Evolutionary conservation across 2,113 vertebrate species (phyloP), one percentile per base, ranked within the genome.

Genomic region (Lathamus discolor): DNA sequence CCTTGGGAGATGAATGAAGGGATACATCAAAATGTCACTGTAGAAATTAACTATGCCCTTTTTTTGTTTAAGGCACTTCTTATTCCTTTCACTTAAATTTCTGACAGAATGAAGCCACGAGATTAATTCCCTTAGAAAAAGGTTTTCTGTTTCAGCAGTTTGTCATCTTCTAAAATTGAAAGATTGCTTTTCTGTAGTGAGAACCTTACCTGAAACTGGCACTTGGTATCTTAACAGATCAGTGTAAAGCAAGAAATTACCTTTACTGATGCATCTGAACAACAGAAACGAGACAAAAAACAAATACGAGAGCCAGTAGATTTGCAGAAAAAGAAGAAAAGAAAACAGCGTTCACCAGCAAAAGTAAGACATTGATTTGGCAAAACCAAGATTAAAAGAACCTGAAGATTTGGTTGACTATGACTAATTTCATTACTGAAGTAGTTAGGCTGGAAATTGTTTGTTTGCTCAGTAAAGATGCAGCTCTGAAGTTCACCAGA

Each of bases 181-280:
- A 96, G 90, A 93, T 94, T 93, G 96, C 91, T 96, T 95, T 95
- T 95, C 82, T 96, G 87, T 96, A 96, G 95, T 96, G 95, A 95
- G 95, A 96, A 96, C 95, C 94, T 95, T 96, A 96, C 96, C 97
- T 98, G 96, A 98, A 98, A 97, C 95, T 95, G 95, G 90, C 95
- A 97, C 96, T 98, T 98, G 96, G 81, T 97, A 97, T 97, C 95
- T 97, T 97, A 98, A 95, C 98, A 99, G 99, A 97, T 99, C 97
- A 99, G 96, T 97, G 99, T 99, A 97, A 99, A 99, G 97, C 99
- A 99, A 97, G 99, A 99, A 97, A 98, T 99, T 97, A 99, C 99
- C 98, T 98, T 99, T 98, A 98, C 99, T 94, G 99, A 99, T 91
- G 97, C 99, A 89, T 95, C 98, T 77, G 97, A 98, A 96, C 98